Conservation (phyloP, 1,140 invertebrate genomes). For the Drosophila nikananu region DNA sequence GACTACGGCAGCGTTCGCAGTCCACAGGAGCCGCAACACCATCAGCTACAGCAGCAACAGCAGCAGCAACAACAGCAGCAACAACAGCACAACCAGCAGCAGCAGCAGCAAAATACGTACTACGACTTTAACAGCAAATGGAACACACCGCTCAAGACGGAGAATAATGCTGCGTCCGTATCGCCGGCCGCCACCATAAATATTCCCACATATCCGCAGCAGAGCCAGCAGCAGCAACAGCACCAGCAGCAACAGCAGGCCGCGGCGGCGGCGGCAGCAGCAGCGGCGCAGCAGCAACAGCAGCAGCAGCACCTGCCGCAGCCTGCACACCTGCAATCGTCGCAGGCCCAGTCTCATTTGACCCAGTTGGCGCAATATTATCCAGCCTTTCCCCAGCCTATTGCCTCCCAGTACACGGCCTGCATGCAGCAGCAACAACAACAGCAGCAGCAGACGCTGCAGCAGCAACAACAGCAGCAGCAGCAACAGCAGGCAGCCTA, state of each 20-base stretch:
- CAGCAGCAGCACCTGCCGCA: constrained; percentile 78
- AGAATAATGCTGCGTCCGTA: constrained; percentile 77
- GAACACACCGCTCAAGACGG: constrained; percentile 81
- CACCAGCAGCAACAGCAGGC: constrained; percentile 78
- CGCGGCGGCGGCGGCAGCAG: constrained; percentile 51
- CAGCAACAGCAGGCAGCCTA: constrained; percentile 79
- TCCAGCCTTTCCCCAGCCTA: constrained; percentile 82
- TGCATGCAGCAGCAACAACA: constrained; percentile 85
- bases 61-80: constrained; percentile 75
- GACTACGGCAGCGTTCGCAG: constrained; percentile 77
- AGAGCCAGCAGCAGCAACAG: constrained; percentile 80
- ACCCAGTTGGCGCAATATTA: constrained; percentile 80
- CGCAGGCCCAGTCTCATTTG: constrained; percentile 80
- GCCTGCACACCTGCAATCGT: constrained; percentile 81
- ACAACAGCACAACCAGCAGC: constrained; percentile 57
- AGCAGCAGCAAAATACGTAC: constrained; percentile 79
- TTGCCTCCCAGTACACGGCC: constrained; percentile 81
- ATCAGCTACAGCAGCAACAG: constrained; percentile 73
- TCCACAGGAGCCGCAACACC: constrained; percentile 76
- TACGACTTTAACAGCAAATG: constrained; percentile 84
- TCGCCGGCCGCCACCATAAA: constrained; percentile 80
- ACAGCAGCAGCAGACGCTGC: constrained; percentile 82
- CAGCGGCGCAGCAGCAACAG: constrained; percentile 54
- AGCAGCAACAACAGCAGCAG: constrained; percentile 79
- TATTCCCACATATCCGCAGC: constrained; percentile 85